These are phyloP conservation scores for Temnothorax ravouxi DNA, from an alignment of 2,888 invertebrate genomes.

Conservation along the genomic window DNA sequence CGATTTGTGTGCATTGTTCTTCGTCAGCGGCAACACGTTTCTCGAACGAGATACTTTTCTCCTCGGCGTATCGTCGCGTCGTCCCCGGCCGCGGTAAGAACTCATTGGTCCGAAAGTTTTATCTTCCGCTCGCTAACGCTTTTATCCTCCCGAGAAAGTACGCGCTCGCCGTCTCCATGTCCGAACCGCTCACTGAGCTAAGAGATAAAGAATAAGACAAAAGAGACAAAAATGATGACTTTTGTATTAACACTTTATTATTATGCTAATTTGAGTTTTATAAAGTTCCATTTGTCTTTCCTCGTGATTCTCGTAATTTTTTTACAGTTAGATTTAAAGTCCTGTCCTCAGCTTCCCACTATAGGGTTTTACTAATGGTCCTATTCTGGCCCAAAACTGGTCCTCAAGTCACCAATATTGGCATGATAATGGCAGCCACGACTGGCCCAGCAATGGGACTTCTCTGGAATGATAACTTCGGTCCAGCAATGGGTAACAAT, in stretches of 20 bases:
- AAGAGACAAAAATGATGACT: conserved; percentile 35
- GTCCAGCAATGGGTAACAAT: too few relatives aligned
- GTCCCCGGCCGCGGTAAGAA: conserved; percentile 43
- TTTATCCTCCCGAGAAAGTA: conserved; percentile 47
- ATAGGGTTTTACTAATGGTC: too few relatives aligned
- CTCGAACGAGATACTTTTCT: conserved; percentile 42
- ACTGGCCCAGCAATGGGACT: too few relatives aligned
- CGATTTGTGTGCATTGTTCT: conserved; percentile 66
- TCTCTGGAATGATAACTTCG: too few relatives aligned
- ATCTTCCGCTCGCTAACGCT: conserved; percentile 46
- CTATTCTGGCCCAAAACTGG: too few relatives aligned
- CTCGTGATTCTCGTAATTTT: background rate
- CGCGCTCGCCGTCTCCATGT: background rate
- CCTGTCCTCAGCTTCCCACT: background rate
- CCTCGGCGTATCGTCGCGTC: conserved; percentile 18
- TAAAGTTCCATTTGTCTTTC: conserved; percentile 1
- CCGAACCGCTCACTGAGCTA: background rate
- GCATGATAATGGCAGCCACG: too few relatives aligned
- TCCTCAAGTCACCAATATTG: too few relatives aligned
- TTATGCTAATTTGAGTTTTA: conserved; percentile 41
- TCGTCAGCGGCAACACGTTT: conserved; percentile 33
- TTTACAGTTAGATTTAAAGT: background rate
- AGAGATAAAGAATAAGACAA: conserved; percentile 23
- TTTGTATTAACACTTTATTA: conserved; percentile 32
- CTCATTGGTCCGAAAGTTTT: conserved; percentile 53